Evolutionary conservation across 2,797 vertebrate species (phyloP).

Genomic region (Sebastes matsubarae): DNA sequence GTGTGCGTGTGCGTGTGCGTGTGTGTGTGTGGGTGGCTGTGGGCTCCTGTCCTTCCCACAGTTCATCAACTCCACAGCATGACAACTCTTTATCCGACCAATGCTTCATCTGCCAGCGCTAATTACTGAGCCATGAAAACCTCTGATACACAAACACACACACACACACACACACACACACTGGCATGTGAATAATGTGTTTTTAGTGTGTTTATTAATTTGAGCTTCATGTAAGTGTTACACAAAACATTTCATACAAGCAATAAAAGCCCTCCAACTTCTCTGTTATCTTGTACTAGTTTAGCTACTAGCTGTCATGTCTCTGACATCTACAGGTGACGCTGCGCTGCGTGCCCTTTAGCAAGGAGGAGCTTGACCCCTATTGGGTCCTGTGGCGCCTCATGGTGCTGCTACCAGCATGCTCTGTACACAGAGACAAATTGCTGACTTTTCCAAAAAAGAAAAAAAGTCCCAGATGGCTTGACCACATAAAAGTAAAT

Average conservation of each 20-base stretch:
- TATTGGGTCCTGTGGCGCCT: not conserved
- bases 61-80: slow-evolving; percentile 99
- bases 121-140: slow-evolving; percentile 83
- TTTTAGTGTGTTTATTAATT: slow-evolving; percentile 16
- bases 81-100: slow-evolving; percentile 89
- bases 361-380: slow-evolving; percentile 16
- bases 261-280: not conserved
- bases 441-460: not conserved
- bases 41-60: slow-evolving; percentile 96
- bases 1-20: not conserved
- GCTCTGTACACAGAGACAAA: not conserved
- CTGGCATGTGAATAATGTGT: slow-evolving; percentile 42
- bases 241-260: not conserved
- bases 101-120: slow-evolving; percentile 93
- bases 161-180: not conserved
- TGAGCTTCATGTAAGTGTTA: slow-evolving; percentile 4
- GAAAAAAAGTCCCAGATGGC: not conserved
- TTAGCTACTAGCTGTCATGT: not conserved
- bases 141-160: slow-evolving; percentile 49
- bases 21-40: slow-evolving; percentile 79
- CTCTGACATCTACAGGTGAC: slow-evolving; percentile 29
- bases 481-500: not conserved
- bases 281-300: not conserved
- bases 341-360: slow-evolving; percentile 4
- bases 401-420: not conserved